Evolutionary conservation across 2,797 vertebrate genomes (phyloP).

Genomic region (Spondyliosoma cantharus): DNA sequence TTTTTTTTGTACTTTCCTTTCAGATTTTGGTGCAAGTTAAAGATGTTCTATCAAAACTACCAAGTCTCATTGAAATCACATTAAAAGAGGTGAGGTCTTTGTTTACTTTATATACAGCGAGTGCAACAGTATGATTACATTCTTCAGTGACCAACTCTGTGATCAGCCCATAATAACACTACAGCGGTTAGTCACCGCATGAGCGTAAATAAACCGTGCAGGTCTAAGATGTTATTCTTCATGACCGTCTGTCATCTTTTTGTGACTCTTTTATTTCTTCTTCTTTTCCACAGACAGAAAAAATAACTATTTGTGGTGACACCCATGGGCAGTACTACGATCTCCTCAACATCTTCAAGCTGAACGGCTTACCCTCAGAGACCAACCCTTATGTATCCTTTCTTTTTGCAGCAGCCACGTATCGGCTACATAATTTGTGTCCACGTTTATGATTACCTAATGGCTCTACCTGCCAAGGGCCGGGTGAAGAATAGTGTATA

Average conservation of each 20-base stretch:
- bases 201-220: neutral
- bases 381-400: conserved; percentile 96
- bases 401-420: neutral
- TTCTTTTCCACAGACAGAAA: conserved; percentile 86
- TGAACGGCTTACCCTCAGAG: conserved; percentile 93
- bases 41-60: conserved; percentile 92
- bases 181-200: neutral
- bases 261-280: neutral
- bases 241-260: neutral
- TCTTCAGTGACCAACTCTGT: neutral
- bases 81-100: conserved; percentile 88
- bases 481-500: too few species aligned
- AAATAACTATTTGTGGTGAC: conserved; percentile 94
- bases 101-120: neutral
- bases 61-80: conserved; percentile 91
- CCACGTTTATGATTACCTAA: too few species aligned
- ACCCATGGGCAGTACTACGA: conserved; percentile 96
- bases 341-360: conserved; percentile 94
- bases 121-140: neutral
- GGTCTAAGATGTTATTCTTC: neutral
- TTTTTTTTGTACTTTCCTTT: conserved; percentile 23
- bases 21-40: conserved; percentile 96
- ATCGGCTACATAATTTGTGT: neutral
- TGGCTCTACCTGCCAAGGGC: too few species aligned
- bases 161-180: neutral